phyloP scores from a whole-genome alignment of 2,797 vertebrate species.

The Novumbra hubbsi region DNA sequence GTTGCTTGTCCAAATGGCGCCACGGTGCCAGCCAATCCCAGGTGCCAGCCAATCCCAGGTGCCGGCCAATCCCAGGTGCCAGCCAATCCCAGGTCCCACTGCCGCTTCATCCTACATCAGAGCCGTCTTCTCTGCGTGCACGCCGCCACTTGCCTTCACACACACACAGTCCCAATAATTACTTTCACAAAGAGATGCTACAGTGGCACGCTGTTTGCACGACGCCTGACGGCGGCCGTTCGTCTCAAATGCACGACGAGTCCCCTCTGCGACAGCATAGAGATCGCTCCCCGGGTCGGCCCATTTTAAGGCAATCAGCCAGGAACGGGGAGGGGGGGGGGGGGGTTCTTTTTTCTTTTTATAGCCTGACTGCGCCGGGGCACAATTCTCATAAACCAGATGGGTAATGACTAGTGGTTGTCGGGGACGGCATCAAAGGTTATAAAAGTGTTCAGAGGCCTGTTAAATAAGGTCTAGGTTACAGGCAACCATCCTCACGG shows the following conservation, averaged over 20 bases:
- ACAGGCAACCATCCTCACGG: conserved; percentile 70
- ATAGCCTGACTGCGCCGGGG: conserved; percentile 59
- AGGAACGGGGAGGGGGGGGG: conserved; percentile 33
- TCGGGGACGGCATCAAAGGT: conserved; percentile 75
- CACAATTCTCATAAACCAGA: conserved; percentile 75
- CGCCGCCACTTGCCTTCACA: not conserved
- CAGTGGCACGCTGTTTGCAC: conserved; percentile 26
- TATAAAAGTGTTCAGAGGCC: conserved; percentile 73
- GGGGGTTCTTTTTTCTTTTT: conserved; percentile 30
- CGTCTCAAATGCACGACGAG: conserved; percentile 49
- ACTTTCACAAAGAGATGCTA: conserved; percentile 27
- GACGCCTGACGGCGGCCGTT: conserved; percentile 37
- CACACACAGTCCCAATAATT: conserved; percentile 18
- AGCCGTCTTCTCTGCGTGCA: conserved; percentile 13
- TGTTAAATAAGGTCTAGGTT: conserved; percentile 79
- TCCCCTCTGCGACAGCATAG: conserved; percentile 31
- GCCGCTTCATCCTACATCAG: not conserved
- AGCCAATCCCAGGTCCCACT: not conserved
- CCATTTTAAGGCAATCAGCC: conserved; percentile 60
- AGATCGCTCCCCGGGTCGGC: conserved; percentile 52
- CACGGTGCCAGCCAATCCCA: not conserved
- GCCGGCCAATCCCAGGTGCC: too few relatives aligned
- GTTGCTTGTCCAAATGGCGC: not conserved
- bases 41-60: not conserved
- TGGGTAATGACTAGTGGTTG: conserved; percentile 80